A percentile compares a stretch with the other conserved stretches of the same genome.
These are phyloP conservation scores for Parasteatoda tepidariorum DNA, from an alignment of 1,140 invertebrate genomes.

Conservation along the genomic window DNA sequence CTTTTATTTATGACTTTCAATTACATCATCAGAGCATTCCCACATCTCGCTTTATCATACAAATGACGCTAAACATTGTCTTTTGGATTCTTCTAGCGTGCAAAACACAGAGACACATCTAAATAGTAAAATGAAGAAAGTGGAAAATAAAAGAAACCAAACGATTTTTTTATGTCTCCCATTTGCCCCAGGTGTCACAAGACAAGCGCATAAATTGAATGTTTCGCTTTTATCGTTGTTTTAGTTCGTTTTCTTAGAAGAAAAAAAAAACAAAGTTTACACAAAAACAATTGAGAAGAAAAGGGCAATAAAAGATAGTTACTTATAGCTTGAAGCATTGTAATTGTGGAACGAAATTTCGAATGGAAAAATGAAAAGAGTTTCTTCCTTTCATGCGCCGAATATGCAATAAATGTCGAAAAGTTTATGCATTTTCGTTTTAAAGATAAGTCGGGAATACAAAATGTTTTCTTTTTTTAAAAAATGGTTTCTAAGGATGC, in stretches of 20 bases:
- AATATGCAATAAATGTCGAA: neutral
- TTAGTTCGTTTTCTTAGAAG: conserved; percentile 12
- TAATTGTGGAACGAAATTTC: conserved; percentile 50
- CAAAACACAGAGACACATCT: neutral
- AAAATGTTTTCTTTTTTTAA: neutral
- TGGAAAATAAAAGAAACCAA: conserved; percentile 6
- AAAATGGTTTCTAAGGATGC: neutral
- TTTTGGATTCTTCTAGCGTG: conserved; percentile 28
- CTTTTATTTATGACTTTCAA: conserved; percentile 51
- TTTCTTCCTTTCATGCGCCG: conserved; percentile 17
- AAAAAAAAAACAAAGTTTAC: conserved; percentile 39
- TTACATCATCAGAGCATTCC: conserved; percentile 52
- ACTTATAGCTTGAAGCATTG: conserved; percentile 14
- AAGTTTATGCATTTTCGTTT: neutral
- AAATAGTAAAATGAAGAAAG: conserved; percentile 15
- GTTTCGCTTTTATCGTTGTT: conserved; percentile 31
- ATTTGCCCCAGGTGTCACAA: conserved; percentile 56
- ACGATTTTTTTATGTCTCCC: conserved; percentile 37
- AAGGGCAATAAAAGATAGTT: conserved; percentile 29
- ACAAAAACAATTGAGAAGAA: conserved; percentile 22
- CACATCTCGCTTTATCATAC: conserved; percentile 50
- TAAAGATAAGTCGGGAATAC: neutral
- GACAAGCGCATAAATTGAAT: conserved; percentile 58
- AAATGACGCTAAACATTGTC: conserved; percentile 56
- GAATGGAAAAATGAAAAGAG: conserved; percentile 5